A percentile compares a stretch with the other conserved stretches of the same genome.
phyloP scores from a whole-genome alignment of 2,888 invertebrate species.

The Epirrita christyi region DNA sequence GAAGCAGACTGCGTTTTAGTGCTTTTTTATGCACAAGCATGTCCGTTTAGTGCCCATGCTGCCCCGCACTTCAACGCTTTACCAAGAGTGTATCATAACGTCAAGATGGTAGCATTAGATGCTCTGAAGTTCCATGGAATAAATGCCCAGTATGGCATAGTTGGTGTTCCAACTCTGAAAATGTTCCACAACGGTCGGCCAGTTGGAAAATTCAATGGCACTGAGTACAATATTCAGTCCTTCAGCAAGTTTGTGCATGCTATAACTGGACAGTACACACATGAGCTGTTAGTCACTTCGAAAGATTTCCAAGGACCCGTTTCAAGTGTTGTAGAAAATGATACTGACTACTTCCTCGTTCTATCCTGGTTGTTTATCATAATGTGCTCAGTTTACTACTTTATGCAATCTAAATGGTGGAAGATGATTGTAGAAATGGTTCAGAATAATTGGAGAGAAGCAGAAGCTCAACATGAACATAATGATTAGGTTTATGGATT shows the following conservation, averaged over 20 bases:
- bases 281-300: slow-evolving; percentile 88
- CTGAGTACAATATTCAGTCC: slow-evolving; percentile 91
- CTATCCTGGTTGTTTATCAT: slow-evolving; percentile 94
- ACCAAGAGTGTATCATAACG: slow-evolving; percentile 92
- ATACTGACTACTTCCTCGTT: slow-evolving; percentile 92
- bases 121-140: slow-evolving; percentile 92
- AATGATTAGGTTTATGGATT: slow-evolving; percentile 78
- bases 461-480: slow-evolving; percentile 92
- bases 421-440: slow-evolving; percentile 92
- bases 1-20: slow-evolving; percentile 90
- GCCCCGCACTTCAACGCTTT: slow-evolving; percentile 96
- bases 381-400: slow-evolving; percentile 89
- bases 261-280: slow-evolving; percentile 88
- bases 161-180: slow-evolving; percentile 95
- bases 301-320: slow-evolving; percentile 93
- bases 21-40: slow-evolving; percentile 95
- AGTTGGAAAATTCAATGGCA: slow-evolving; percentile 93
- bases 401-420: slow-evolving; percentile 91
- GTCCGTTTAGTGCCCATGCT: slow-evolving; percentile 95
- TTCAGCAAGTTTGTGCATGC: slow-evolving; percentile 91
- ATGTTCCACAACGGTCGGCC: slow-evolving; percentile 95
- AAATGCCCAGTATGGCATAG: slow-evolving; percentile 95
- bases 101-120: slow-evolving; percentile 96
- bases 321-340: slow-evolving; percentile 89
- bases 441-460: slow-evolving; percentile 94